Base-by-base conservation (phyloP, 2,113 vertebrate species). In the Coptodon rendalli region DNA sequence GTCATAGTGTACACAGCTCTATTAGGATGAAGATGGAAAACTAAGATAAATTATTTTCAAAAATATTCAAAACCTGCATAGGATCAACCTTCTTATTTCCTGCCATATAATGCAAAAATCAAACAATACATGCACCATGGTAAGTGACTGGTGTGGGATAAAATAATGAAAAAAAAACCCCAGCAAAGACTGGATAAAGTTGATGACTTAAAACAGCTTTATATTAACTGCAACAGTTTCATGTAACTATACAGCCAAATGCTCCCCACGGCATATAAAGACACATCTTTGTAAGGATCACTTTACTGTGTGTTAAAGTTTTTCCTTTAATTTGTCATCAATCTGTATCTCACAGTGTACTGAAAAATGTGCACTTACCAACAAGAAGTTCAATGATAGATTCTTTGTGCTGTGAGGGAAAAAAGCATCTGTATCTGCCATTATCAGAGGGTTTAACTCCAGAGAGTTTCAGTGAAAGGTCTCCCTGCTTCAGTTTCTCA, bases 241-340 rank as follows among this genome's bases (percentile, higher is more conserved):
- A 19, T 52, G 48, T 19, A 52, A 52, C 16, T 52, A 19, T 2
- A 52, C 48, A 52, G 48, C 48, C 48, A 1, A 19, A 52, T 19
- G 8, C 0, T 3, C 4, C 17, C 0, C 8, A 19, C 8, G 0
- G 4, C 17, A 19, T 52, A n/a, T 52, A 5, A 5, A 9, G 50
- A 57, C 24, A 7, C 10, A 12, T 13, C 0, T 50, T 8, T 17
- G 0, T 50, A 50, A 50, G 22, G 22, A 27, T 57, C 12, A 27
- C 22, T 2, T 22, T 57, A 29, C 11, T 29, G 2, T 27, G 50
- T 52, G 17, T n/a, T n/a, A 52, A 52, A 5, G 50, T 52, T 52
- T 52, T n/a, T n/a, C 4, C 17, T n/a, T n/a, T 29, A 14, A 57
- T 29, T 57, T 57, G 2, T 57, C 12, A 27, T 57, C 24, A 0